These are phyloP conservation scores for Eulemur rufifrons DNA, from an alignment of 2,113 vertebrate species.

Conservation along the genomic window DNA sequence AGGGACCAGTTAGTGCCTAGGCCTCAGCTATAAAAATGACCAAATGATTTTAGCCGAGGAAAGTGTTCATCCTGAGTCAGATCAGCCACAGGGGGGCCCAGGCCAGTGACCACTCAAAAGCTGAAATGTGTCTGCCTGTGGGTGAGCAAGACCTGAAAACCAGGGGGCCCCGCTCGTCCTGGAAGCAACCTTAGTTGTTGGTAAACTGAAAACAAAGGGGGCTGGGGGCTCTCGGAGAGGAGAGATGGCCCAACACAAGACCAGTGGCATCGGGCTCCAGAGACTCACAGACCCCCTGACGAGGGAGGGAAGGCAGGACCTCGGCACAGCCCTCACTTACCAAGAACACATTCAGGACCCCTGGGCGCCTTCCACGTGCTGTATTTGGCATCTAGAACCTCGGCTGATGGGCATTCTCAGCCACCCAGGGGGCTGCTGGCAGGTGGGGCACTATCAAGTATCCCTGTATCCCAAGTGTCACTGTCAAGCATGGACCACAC, in stretches of 20 bases:
- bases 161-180: not conserved
- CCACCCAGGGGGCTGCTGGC: not conserved
- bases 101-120: not conserved
- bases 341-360: not conserved
- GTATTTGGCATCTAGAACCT: not conserved
- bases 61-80: not conserved
- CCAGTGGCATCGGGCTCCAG: not conserved
- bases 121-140: not conserved
- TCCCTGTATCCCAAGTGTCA: no score
- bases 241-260: not conserved
- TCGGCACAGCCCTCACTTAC: not conserved
- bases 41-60: not conserved
- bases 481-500: not conserved
- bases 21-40: not conserved
- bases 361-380: not conserved
- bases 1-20: not conserved
- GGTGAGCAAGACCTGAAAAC: rapidly evolving
- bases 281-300: rapidly evolving
- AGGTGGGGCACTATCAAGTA: rapidly evolving
- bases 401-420: not conserved
- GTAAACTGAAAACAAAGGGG: not conserved
- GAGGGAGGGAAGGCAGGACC: not conserved
- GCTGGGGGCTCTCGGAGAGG: not conserved
- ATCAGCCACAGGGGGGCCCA: not conserved
- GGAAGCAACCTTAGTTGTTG: not conserved